Evolutionary conservation across 1,140 invertebrate genomes (phyloP), one percentile per base, ranked within the genome.

Genomic region (Apis dorsata): DNA sequence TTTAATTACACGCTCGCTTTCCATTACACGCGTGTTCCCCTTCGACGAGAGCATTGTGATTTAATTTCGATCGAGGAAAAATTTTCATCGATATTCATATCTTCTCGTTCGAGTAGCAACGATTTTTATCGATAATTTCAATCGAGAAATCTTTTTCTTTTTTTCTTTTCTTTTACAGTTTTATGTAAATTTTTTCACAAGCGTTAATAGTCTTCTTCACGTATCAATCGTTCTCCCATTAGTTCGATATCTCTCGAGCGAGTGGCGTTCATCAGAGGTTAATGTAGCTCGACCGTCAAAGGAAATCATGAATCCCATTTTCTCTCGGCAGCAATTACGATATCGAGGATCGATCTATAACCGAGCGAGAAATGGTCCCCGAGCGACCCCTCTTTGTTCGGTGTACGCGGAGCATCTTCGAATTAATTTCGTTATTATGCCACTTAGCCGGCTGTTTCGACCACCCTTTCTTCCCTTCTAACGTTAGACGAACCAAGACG

Each of bases 301-400:
- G 85, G 81, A 76, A 84, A 79, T 71, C 69, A 78, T 71, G 83
- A 84, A 87, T 87, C 86, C 79, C 68, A 84, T 87, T 87, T 87
- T 83, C 85, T 84, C 82, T 51, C 28, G 74, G 66, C 65, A 65
- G 83, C 74, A 87, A 87, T 87, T 87, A 81, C 60, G 75, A 53
- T 74, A 80, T 87, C 86, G 78, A 66, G 78, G 82, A 84, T 81
- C 83, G 83, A 87, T 87, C 85, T 62, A 78, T 84, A 87, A 84
- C 69, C 63, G 8, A 78, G 60, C 78, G 74, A 79, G 86, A 69
- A 87, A 85, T 66, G 71, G 62, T 78, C 49, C 75, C 75, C 24
- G 28, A 28, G 62, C 69, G 60, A 34, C 51, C 62, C 74, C 74
- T 81, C 86, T 82, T 87, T 79, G 79, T 71, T 73, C 51, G 15